phyloP scores from a whole-genome alignment of 2,797 vertebrate genomes.

The Apodemus agrarius region DNA sequence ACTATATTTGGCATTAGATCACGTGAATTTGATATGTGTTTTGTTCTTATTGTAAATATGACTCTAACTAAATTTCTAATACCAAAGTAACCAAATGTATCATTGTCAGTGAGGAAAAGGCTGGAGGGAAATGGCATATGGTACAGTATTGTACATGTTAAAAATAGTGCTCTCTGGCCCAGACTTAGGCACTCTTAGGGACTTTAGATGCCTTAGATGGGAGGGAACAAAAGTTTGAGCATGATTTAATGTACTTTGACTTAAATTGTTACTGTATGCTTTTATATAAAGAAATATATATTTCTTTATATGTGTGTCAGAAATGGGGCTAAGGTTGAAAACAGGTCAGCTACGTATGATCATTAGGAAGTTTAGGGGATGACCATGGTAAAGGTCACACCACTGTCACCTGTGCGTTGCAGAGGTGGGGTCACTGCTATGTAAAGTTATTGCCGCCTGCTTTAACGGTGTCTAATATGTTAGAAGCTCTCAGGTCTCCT shows the following conservation, averaged over 20 bases:
- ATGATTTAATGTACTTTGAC: neutral
- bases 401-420: neutral
- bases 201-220: constrained; percentile 28
- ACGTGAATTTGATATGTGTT: neutral
- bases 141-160: constrained; percentile 32
- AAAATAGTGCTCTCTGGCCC: constrained; percentile 55
- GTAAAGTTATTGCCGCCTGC: neutral
- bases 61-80: neutral
- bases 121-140: constrained; percentile 33
- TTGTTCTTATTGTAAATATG: neutral
- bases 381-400: neutral
- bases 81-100: neutral
- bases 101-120: constrained; percentile 10
- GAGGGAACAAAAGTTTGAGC: constrained; percentile 17
- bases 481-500: neutral
- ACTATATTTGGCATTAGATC: constrained; percentile 39
- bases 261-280: neutral
- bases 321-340: neutral
- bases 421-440: neutral
- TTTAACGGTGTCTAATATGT: neutral
- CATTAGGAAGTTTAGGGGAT: neutral
- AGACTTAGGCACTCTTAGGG: neutral
- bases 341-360: neutral
- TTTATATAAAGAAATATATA: neutral
- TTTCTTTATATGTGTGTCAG: too few relatives aligned